These are phyloP conservation scores for Boleophthalmus pectinirostris DNA, from an alignment of 2,113 vertebrate species.

Conservation along the genomic window DNA sequence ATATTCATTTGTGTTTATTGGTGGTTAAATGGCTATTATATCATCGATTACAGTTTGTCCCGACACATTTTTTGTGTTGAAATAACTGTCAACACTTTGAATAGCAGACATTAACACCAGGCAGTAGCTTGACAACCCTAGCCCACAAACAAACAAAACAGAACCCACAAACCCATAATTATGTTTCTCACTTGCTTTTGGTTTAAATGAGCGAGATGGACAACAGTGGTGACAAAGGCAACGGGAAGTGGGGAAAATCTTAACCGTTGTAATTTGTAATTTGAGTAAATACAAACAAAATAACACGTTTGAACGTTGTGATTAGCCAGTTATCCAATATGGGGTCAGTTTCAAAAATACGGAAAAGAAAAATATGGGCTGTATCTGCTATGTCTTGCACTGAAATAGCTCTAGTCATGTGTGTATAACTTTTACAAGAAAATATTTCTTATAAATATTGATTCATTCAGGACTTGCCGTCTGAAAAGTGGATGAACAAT, in stretches of 20 bases:
- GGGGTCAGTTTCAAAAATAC: too few species aligned
- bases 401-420: background rate
- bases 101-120: background rate
- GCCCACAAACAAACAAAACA: conserved; percentile 1
- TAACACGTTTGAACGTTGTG: too few species aligned
- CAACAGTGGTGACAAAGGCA: background rate
- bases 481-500: background rate
- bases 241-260: background rate
- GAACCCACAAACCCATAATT: background rate
- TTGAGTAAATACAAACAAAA: too few species aligned
- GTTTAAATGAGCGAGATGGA: background rate
- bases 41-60: background rate
- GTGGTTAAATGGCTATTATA: background rate
- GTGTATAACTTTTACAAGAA: background rate
- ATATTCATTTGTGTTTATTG: background rate
- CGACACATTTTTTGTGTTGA: background rate
- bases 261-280: background rate
- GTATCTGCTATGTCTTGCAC: background rate
- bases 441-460: background rate
- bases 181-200: background rate
- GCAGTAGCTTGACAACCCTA: background rate
- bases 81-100: background rate
- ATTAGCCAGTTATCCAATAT: too few species aligned
- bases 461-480: background rate
- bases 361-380: background rate